These are phyloP conservation scores for Apocheima hispidaria DNA, from an alignment of 2,888 invertebrate species.

Conservation along the genomic window DNA sequence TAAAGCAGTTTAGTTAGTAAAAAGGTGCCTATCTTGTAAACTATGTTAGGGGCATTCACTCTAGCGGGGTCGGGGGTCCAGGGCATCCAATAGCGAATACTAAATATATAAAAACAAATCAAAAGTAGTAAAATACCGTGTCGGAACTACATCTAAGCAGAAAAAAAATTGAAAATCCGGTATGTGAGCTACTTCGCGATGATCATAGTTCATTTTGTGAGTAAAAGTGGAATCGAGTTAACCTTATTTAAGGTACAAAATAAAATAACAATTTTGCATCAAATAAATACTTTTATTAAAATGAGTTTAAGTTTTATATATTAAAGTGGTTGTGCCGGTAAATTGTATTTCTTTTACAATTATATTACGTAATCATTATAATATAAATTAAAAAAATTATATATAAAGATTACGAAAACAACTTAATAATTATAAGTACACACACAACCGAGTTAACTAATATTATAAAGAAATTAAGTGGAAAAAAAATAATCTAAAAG, in stretches of 20 bases:
- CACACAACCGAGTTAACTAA: conserved; percentile 83
- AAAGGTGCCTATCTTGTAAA: conserved; percentile 70
- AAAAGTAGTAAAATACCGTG: conserved; percentile 67
- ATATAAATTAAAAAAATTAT: conserved; percentile 69
- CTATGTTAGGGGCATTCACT: conserved; percentile 80
- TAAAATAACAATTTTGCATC: conserved; percentile 76
- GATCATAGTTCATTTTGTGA: conserved; percentile 35
- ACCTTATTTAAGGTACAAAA: conserved; percentile 62
- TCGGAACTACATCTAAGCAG: conserved; percentile 75
- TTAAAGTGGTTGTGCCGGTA: conserved; percentile 79
- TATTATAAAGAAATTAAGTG: conserved; percentile 64
- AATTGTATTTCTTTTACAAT: conserved; percentile 79
- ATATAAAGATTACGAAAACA: conserved; percentile 61
- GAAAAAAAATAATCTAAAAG: conserved; percentile 64
- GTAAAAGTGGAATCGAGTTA: conserved; percentile 39
- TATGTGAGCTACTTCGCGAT: conserved; percentile 81
- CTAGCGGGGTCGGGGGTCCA: conserved; percentile 77
- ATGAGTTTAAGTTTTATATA: conserved; percentile 66
- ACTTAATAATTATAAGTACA: conserved; percentile 86
- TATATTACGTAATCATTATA: conserved; percentile 73
- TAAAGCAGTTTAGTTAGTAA: conserved; percentile 75
- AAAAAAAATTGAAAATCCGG: conserved; percentile 68
- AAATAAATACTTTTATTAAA: conserved; percentile 83
- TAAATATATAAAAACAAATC: conserved; percentile 67
- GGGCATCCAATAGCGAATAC: conserved; percentile 84